phyloP scores from a whole-genome alignment of 2,113 vertebrate genomes.

The Sarotherodon lohbergeri region DNA sequence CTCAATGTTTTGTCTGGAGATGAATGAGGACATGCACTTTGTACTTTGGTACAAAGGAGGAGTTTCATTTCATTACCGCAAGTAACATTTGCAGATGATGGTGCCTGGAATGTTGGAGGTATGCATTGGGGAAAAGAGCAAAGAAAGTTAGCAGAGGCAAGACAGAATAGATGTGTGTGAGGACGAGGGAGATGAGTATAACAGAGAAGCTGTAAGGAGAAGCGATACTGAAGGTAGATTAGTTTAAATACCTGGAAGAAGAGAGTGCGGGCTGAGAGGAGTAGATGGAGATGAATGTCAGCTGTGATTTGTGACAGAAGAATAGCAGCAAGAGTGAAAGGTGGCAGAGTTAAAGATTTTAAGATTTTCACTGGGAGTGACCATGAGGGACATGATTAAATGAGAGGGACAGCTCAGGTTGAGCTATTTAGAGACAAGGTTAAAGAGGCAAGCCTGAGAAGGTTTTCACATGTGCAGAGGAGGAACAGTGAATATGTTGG shows the following conservation, averaged over 20 bases:
- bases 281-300: neutral
- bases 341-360: neutral
- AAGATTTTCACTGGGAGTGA: neutral
- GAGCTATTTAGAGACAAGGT: neutral
- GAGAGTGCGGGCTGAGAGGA: neutral
- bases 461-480: neutral
- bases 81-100: neutral
- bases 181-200: neutral
- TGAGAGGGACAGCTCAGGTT: neutral
- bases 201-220: neutral
- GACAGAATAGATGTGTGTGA: neutral
- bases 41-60: neutral
- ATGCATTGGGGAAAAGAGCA: neutral
- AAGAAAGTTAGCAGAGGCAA: neutral
- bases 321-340: neutral
- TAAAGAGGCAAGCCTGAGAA: neutral
- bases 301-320: neutral
- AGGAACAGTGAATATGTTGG: neutral
- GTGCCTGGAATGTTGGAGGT: neutral
- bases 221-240: neutral
- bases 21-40: neutral
- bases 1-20: neutral
- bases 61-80: accelerated
- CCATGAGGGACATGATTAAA: neutral
- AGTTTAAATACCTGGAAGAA: neutral